Base-by-base conservation (phyloP, 2,797 vertebrate species). In the Rhinatrema bivittatum region DNA sequence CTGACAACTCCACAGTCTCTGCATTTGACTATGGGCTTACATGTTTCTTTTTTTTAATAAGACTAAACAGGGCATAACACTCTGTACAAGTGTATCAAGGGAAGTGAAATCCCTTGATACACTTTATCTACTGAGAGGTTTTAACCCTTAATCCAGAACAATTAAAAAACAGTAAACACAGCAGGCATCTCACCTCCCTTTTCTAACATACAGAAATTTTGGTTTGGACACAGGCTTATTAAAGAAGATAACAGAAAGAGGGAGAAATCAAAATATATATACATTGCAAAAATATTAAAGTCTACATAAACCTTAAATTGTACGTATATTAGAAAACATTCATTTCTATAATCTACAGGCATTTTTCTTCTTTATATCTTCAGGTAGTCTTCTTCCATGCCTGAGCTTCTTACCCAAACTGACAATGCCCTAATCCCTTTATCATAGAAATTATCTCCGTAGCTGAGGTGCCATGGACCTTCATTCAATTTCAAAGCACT, bases 21-120 rank as follows among this genome's bases (percentile, higher is more conserved):
- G 25, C 42, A 42, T 67, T 72, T 62, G 63, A 60, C 64, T 62
- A 64, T 46, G 36, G 10, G 7, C 45, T 53, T 46, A 43, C 15
- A 38, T 3, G 1, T 55, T 53, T 56, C 10, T 3, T 40, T 36
- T 62, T n/a, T 56, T 52, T 52, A 54, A 53, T 32, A 52, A 42
- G n/a, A 51, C 65, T 16, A 12, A 56, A 45, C 23, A 35, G 5
- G 20, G 32, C 29, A 24, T 42, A 51, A 41, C 24, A 20, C 17
- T 51, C 35, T 58, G 50, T n/a, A n/a, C 28, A 18, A 32, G 59
- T 32, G 41, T 16, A n/a, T n/a, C n/a, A n/a, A n/a, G n/a, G 32
- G 65, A 63, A 58, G 40, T 19, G 44, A 57, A 71, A 57, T 32
- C 17, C 20, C 10, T 63, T 29, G 15, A 44, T 41, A 44, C 33